Conservation (phyloP, 2,888 invertebrate genomes). For the Lepetodrilus schrolli region DNA sequence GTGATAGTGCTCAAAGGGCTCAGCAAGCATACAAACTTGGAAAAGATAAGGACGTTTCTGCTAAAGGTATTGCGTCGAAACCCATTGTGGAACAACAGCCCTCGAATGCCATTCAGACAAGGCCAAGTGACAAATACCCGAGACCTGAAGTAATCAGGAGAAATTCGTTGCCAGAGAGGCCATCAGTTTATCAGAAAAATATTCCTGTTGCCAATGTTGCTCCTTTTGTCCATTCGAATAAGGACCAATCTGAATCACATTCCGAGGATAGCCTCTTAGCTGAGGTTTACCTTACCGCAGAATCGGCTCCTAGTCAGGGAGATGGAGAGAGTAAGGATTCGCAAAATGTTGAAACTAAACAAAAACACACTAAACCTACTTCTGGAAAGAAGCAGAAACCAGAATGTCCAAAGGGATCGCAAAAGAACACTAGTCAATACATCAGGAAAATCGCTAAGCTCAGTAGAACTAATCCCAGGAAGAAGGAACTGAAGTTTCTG, state of each 20-base stretch:
- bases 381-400: background rate
- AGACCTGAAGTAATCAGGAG: slow-evolving; percentile 39
- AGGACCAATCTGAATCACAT: slow-evolving; percentile 24
- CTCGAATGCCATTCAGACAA: slow-evolving; percentile 5
- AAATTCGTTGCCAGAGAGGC: slow-evolving; percentile 39
- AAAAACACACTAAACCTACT: background rate
- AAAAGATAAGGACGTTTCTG: slow-evolving; percentile 28
- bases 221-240: slow-evolving; percentile 55
- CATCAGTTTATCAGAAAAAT: slow-evolving; percentile 49
- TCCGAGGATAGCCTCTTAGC: background rate
- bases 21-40: slow-evolving; percentile 8
- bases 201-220: slow-evolving; percentile 68
- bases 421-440: slow-evolving; percentile 1
- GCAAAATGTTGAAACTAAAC: background rate
- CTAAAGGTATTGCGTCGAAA: slow-evolving; percentile 19
- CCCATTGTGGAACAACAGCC: background rate
- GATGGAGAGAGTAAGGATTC: background rate
- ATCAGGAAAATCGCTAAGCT: background rate
- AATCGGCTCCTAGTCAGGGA: background rate
- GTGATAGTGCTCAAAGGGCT: background rate
- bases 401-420: background rate
- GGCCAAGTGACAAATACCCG: slow-evolving; percentile 7
- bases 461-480: background rate
- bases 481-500: background rate
- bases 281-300: background rate